phyloP scores from a whole-genome alignment of 2,797 vertebrate genomes.

The Mormyrops boulengeri region DNA sequence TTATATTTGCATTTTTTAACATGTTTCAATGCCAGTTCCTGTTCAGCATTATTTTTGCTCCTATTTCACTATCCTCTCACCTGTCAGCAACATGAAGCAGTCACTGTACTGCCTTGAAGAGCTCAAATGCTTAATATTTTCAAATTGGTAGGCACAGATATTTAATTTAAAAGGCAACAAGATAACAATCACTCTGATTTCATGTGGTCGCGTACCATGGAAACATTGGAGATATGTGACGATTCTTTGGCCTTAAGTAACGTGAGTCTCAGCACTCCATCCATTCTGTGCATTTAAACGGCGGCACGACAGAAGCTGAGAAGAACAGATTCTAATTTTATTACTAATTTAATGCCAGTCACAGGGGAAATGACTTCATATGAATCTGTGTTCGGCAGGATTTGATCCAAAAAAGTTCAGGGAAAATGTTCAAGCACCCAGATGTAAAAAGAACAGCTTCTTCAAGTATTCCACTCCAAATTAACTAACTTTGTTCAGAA shows the following conservation, averaged over 20 bases:
- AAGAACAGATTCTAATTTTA: not conserved
- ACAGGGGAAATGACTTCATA: not conserved
- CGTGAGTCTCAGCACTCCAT: not conserved
- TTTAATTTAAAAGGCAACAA: not conserved
- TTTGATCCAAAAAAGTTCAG: not conserved
- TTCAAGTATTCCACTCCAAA: not conserved
- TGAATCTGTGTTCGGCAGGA: not conserved
- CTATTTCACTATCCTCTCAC: not conserved
- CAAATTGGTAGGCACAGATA: not conserved
- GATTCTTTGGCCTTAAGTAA: not conserved
- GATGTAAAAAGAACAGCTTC: not conserved
- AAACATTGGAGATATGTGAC: not conserved
- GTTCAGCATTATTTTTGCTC: not conserved
- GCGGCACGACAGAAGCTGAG: not conserved
- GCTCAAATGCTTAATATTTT: not conserved
- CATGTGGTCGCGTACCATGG: not conserved
- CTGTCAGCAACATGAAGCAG: not conserved
- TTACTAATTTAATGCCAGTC: not conserved
- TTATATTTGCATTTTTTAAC: not conserved
- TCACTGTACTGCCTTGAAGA: not conserved
- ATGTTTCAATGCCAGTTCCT: not conserved
- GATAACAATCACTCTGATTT: not conserved
- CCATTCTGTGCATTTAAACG: not conserved
- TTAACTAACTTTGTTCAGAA: not conserved
- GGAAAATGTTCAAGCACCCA: not conserved